Conservation (phyloP, 1,140 invertebrate genomes). For the Sminthurinus signatus region DNA sequence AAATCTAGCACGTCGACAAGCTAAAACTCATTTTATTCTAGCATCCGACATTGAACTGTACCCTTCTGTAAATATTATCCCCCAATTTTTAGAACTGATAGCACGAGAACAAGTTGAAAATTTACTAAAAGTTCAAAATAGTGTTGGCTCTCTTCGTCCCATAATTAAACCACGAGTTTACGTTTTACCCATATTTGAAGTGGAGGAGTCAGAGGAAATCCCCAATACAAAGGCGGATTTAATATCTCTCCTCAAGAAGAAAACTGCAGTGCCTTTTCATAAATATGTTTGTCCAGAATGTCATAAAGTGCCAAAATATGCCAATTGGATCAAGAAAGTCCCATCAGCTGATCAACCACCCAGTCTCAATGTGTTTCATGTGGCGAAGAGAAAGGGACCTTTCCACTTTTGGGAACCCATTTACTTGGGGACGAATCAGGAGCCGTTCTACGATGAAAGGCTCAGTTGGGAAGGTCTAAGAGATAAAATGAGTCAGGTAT, state of each 20-base stretch:
- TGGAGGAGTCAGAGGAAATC: conserved; percentile 43
- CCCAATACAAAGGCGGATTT: conserved; percentile 45
- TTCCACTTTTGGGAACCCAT: conserved; percentile 43
- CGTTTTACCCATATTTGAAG: conserved; percentile 48
- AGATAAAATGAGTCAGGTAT: conserved; percentile 53
- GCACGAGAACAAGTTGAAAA: conserved; percentile 27
- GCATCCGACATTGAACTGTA: conserved; percentile 46
- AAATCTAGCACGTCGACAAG: conserved; percentile 43
- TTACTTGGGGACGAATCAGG: conserved; percentile 50
- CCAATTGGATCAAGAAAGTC: conserved; percentile 41
- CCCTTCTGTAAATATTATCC: conserved; percentile 37
- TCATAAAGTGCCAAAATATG: conserved; percentile 45
- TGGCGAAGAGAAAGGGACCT: conserved; percentile 40
- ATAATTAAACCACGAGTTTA: conserved; percentile 43
- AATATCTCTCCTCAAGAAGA: conserved; percentile 33
- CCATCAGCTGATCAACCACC: background rate
- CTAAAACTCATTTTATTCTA: conserved; percentile 48
- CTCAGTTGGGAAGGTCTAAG: conserved; percentile 50
- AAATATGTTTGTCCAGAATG: conserved; percentile 46
- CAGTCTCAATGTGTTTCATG: conserved; percentile 22
- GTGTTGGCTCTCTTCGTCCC: background rate
- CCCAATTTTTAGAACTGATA: conserved; percentile 37
- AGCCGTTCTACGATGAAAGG: conserved; percentile 42
- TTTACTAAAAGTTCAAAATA: background rate
- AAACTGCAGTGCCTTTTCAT: conserved; percentile 47